phyloP scores from a whole-genome alignment of 2,888 invertebrate species.

The Lobophora halterata region DNA sequence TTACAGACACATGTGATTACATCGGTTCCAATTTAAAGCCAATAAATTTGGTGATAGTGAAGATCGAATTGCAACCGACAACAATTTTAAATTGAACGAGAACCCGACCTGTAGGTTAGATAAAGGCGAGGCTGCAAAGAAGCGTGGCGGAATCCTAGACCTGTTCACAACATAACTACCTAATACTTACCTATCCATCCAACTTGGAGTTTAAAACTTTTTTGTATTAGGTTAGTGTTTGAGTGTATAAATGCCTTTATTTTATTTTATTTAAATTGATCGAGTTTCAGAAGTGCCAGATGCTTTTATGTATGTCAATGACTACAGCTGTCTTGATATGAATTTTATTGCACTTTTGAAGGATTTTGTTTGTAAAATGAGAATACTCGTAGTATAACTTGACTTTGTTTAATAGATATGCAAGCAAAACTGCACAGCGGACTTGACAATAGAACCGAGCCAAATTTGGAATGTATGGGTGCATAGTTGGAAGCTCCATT shows the following conservation, averaged over 20 bases:
- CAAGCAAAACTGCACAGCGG: too few relatives aligned
- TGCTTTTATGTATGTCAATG: conserved; percentile 36
- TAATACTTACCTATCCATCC: too few relatives aligned
- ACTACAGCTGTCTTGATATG: conserved; percentile 15
- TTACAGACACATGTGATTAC: background rate
- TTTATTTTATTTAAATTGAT: conserved; percentile 12
- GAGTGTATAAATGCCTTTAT: too few relatives aligned
- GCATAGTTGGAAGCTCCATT: conserved; percentile 9
- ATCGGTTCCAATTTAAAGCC: conserved; percentile 19
- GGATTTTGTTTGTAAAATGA: too few relatives aligned
- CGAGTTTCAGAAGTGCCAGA: conserved; percentile 28
- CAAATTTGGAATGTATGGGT: conserved; percentile 1
- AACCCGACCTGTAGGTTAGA: conserved; percentile 21
- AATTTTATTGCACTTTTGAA: conserved; percentile 21
- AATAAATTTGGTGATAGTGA: conserved; percentile 31
- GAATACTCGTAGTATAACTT: too few relatives aligned
- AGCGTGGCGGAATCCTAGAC: too few relatives aligned
- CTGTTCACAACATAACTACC: too few relatives aligned
- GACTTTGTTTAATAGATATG: too few relatives aligned
- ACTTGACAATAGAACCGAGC: background rate
- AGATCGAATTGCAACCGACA: conserved; percentile 31
- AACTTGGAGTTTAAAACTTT: too few relatives aligned
- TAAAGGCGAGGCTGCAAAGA: too few relatives aligned
- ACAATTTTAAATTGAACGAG: conserved; percentile 24
- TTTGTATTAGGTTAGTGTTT: too few relatives aligned